These are phyloP conservation scores for Atlantisia rogersi DNA, from an alignment of 2,113 vertebrate species.

Conservation along the genomic window DNA sequence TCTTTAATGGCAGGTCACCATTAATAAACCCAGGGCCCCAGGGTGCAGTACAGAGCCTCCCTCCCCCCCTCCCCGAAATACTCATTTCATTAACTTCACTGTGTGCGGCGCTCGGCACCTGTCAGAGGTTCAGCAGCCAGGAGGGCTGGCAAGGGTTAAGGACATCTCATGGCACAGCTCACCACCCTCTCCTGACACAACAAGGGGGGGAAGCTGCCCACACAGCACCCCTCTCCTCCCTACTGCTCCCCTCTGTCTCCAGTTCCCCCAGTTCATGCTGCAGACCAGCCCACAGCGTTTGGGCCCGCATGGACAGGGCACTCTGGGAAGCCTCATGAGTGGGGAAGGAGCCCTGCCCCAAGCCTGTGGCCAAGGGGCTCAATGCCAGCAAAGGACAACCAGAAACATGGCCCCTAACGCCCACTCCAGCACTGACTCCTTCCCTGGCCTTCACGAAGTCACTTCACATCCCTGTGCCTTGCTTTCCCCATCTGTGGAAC, in stretches of 20 bases:
- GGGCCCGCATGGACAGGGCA: rapidly evolving
- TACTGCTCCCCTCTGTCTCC: neutral
- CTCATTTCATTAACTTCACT: constrained; percentile 70
- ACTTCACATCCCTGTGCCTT: rapidly evolving
- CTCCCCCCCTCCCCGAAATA: constrained; percentile 69
- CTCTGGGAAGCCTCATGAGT: no score
- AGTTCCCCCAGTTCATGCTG: rapidly evolving
- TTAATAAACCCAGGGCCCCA: constrained; percentile 90
- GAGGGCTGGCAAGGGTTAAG: constrained; percentile 33
- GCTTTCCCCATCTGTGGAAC: neutral
- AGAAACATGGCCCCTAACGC: neutral
- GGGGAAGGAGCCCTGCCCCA: neutral
- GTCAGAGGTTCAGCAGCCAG: neutral
- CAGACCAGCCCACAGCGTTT: neutral
- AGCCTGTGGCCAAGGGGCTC: neutral
- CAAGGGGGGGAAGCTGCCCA: neutral
- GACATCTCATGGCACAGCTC: neutral
- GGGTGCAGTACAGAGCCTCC: constrained; percentile 82
- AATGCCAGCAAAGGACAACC: rapidly evolving
- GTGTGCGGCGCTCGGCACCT: constrained; percentile 33
- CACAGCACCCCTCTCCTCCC: neutral
- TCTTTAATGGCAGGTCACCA: constrained; percentile 80
- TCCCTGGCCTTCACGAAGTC: neutral
- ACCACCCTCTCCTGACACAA: neutral
- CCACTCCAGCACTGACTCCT: neutral